Percentiles rank a stretch among this genome's conserved stretches.
These are phyloP conservation scores for Pseudochirops corinnae DNA, from an alignment of 2,797 vertebrate genomes.

Conservation along the genomic window DNA sequence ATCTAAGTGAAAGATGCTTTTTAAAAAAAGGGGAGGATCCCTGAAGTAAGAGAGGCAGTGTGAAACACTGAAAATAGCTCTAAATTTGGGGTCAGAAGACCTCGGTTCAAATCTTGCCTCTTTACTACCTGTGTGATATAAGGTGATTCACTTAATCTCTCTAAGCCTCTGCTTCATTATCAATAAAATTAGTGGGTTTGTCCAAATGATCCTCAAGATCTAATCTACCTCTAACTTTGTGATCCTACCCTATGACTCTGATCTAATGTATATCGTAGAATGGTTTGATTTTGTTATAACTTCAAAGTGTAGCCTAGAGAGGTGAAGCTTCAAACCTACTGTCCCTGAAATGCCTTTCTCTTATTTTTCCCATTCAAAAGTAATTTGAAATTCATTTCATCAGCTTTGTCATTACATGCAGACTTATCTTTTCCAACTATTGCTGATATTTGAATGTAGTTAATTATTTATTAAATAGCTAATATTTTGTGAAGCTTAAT, in stretches of 20 bases:
- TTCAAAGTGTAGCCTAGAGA: neutral
- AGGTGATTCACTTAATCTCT: neutral
- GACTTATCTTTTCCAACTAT: slow-evolving; percentile 22
- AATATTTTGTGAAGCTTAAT: slow-evolving; percentile 38
- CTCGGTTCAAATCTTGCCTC: neutral
- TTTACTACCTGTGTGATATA: neutral
- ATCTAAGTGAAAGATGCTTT: slow-evolving; percentile 35
- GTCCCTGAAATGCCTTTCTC: neutral
- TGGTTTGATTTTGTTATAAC: neutral
- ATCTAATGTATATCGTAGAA: neutral
- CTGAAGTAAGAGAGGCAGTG: neutral
- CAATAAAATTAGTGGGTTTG: neutral
- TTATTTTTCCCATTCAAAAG: neutral
- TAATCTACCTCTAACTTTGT: neutral
- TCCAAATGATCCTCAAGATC: neutral
- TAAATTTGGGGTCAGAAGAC: neutral
- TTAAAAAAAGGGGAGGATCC: neutral
- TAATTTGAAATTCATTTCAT: neutral
- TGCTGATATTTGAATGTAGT: slow-evolving; percentile 25
- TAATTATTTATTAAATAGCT: slow-evolving; percentile 38
- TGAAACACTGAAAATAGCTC: neutral
- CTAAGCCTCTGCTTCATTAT: neutral
- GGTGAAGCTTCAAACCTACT: neutral
- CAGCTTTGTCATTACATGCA: neutral
- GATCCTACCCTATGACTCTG: neutral